Evolutionary conservation across 2,888 invertebrate genomes (phyloP).

Genomic region (Drosophila pseudotalamancana): DNA sequence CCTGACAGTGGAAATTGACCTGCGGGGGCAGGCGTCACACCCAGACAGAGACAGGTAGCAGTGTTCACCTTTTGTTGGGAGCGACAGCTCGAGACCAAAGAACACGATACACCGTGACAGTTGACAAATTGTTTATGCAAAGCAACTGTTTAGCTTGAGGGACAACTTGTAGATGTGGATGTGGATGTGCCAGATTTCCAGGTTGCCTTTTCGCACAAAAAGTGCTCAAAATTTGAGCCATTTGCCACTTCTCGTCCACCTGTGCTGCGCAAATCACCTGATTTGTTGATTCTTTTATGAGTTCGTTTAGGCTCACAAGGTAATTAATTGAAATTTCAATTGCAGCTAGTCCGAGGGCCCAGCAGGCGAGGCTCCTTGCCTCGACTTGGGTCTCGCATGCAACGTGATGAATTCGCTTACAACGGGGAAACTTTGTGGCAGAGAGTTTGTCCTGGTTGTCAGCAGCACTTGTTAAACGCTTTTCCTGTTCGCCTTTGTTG

Average conservation of each 20-base stretch:
- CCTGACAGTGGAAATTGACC: slow-evolving; percentile 65
- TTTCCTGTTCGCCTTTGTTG: slow-evolving; percentile 41
- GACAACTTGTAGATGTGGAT: slow-evolving; percentile 55
- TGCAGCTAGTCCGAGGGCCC: slow-evolving; percentile 20
- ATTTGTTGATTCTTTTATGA: slow-evolving; percentile 28
- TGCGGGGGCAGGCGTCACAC: slow-evolving; percentile 3
- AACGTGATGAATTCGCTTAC: slow-evolving; percentile 48
- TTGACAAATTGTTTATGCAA: slow-evolving; percentile 79
- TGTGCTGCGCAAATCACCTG: slow-evolving; percentile 21
- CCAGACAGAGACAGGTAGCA: slow-evolving; percentile 23
- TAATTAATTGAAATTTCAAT: slow-evolving; percentile 72
- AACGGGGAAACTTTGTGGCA: slow-evolving; percentile 45
- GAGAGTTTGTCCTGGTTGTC: slow-evolving; percentile 46
- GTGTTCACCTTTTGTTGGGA: slow-evolving; percentile 60
- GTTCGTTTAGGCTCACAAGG: slow-evolving; percentile 24
- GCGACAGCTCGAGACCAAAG: slow-evolving; percentile 63
- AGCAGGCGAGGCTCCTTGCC: slow-evolving; percentile 12
- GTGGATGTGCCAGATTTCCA: too few relatives aligned
- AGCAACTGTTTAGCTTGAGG: slow-evolving; percentile 54
- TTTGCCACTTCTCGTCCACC: neutral
- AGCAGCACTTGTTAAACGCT: slow-evolving; percentile 66
- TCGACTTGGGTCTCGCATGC: slow-evolving; percentile 25
- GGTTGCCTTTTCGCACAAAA: slow-evolving; percentile 30
- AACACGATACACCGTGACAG: slow-evolving; percentile 70
- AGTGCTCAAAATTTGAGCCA: neutral